These are phyloP conservation scores for Chlamydotis undulata DNA, from an alignment of 2,113 vertebrate genomes.

Conservation along the genomic window DNA sequence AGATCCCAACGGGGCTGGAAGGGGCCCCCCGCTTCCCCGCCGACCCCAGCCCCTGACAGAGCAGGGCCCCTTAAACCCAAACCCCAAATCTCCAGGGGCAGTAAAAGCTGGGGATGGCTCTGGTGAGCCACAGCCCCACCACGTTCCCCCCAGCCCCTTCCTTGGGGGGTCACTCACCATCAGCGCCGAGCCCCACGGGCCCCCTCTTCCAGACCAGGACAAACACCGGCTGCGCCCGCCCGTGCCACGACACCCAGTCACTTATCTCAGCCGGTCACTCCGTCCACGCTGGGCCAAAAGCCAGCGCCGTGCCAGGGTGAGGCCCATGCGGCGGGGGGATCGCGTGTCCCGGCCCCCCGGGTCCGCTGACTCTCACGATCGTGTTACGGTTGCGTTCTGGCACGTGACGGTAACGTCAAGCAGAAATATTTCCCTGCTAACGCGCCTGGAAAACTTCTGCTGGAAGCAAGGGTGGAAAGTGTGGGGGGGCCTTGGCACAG, in stretches of 20 bases:
- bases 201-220: background rate
- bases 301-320: fast-evolving
- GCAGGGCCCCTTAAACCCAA: too few relatives aligned
- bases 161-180: background rate
- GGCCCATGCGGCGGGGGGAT: fast-evolving
- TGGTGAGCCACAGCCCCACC: fast-evolving
- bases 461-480: background rate
- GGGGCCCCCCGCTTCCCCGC: fast-evolving
- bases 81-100: fast-evolving
- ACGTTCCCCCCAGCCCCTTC: background rate
- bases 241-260: fast-evolving
- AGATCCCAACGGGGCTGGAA: background rate
- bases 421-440: background rate
- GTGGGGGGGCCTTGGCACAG: background rate
- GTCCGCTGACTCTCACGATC: fast-evolving
- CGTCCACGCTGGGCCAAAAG: fast-evolving
- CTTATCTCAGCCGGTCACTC: background rate
- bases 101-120: fast-evolving
- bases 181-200: fast-evolving
- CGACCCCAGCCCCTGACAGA: background rate
- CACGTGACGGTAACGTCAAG: background rate
- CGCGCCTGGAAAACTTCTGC: background rate
- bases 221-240: fast-evolving
- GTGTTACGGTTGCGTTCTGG: fast-evolving
- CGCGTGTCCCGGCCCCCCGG: background rate